phyloP scores from a whole-genome alignment of 2,113 vertebrate genomes.

The Chionodraco myersi region DNA sequence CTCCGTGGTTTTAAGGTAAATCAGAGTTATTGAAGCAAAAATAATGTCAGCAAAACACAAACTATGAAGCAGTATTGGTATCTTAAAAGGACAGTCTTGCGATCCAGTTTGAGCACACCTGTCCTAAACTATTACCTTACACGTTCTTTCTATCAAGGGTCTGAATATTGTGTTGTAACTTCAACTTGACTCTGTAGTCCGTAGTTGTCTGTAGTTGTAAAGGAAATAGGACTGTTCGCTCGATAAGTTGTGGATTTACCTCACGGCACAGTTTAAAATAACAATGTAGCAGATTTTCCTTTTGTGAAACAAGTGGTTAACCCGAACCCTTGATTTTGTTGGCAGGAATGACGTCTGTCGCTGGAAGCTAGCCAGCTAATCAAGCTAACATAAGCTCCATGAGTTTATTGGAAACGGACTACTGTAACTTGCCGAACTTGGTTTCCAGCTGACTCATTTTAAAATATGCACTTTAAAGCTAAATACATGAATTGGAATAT shows the following conservation, averaged over 20 bases:
- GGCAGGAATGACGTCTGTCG: not conserved
- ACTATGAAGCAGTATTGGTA: not conserved
- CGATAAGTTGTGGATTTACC: not conserved
- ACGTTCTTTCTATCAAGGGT: not conserved
- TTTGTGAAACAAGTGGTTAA: not conserved
- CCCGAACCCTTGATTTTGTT: not conserved
- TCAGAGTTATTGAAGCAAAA: constrained; percentile 37
- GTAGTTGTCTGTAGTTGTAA: no score
- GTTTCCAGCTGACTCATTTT: not conserved
- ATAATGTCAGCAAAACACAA: constrained; percentile 6
- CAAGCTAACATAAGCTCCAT: not conserved
- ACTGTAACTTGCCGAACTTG: no score
- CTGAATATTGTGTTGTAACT: not conserved
- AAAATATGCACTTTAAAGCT: not conserved
- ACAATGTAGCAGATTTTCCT: not conserved
- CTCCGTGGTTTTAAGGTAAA: constrained; percentile 26
- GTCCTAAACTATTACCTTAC: constrained; percentile 1
- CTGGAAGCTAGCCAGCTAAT: not conserved
- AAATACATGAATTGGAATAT: not conserved
- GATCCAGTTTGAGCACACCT: not conserved
- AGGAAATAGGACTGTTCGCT: not conserved
- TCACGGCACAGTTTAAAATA: not conserved
- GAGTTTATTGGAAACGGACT: not conserved
- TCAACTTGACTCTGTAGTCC: not conserved
- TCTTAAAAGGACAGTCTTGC: constrained; percentile 10